A percentile compares a stretch with the other conserved stretches of the same genome.
Conservation (phyloP, 2,797 vertebrate genomes). For the Sciaenops ocellatus region DNA sequence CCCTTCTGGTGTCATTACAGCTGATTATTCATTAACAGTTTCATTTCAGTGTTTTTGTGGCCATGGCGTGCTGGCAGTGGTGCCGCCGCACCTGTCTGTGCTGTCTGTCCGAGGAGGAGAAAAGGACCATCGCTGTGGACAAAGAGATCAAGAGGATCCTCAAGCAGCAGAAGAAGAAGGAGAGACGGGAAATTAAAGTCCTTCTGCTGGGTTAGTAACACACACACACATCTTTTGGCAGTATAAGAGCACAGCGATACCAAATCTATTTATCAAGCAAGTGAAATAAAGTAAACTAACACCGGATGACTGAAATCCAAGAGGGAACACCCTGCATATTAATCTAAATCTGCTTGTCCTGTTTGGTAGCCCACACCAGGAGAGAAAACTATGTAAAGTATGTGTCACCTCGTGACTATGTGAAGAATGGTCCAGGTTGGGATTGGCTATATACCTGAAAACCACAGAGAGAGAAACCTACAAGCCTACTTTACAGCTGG, state of each 20-base stretch:
- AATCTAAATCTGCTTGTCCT: slow-evolving; percentile 39
- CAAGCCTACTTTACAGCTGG: slow-evolving; percentile 8
- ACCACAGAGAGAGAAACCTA: slow-evolving; percentile 15
- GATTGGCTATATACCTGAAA: slow-evolving; percentile 40
- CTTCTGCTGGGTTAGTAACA: slow-evolving; percentile 85
- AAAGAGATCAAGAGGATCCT: slow-evolving; percentile 84
- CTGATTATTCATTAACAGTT: slow-evolving; percentile 34
- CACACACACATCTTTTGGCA: background rate
- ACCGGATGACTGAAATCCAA: no score
- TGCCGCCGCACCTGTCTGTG: slow-evolving; percentile 79
- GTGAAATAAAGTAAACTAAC: background rate
- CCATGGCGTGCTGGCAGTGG: slow-evolving; percentile 81
- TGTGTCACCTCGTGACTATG: slow-evolving; percentile 61
- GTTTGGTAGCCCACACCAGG: slow-evolving; percentile 46
- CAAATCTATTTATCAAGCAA: background rate
- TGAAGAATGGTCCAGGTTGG: slow-evolving; percentile 48
- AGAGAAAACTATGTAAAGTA: slow-evolving; percentile 58
- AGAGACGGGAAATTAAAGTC: slow-evolving; percentile 84
- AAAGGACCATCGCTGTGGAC: slow-evolving; percentile 75
- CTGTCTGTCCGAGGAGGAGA: slow-evolving; percentile 84
- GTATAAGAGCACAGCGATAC: background rate
- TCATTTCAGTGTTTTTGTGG: slow-evolving; percentile 27
- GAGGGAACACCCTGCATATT: slow-evolving; percentile 9
- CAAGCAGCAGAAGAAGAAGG: slow-evolving; percentile 82
- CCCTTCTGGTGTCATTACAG: slow-evolving; percentile 6